Evolutionary conservation across 1,140 invertebrate genomes (phyloP).

Genomic region (Steinernema khuongi): DNA sequence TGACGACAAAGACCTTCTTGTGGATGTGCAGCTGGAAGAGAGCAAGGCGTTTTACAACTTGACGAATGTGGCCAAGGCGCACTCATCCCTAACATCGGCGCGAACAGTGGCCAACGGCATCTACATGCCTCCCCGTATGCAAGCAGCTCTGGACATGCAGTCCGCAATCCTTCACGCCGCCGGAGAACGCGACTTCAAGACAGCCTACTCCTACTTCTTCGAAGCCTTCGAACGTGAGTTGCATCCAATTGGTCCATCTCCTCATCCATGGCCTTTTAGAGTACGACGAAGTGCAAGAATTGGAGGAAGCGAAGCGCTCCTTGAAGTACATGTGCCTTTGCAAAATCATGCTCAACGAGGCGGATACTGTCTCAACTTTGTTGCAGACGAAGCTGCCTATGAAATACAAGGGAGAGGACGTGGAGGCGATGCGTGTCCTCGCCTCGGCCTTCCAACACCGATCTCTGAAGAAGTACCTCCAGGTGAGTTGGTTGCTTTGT

Average conservation of each 20-base stretch:
- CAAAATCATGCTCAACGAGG: conserved; percentile 67
- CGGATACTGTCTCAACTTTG: conserved; percentile 91
- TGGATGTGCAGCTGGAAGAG: conserved; percentile 88
- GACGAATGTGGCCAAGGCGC: conserved; percentile 85
- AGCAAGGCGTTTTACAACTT: conserved; percentile 97
- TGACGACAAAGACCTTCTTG: conserved; percentile 95
- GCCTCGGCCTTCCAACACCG: conserved; percentile 90
- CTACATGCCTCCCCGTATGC: conserved; percentile 75
- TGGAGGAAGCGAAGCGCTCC: too few species aligned
- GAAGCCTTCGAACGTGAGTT: too few species aligned
- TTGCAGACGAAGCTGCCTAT: conserved; percentile 91
- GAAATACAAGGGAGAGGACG: conserved; percentile 86
- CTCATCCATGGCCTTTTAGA: too few species aligned
- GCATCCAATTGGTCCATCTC: too few species aligned
- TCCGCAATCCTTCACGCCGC: too few species aligned
- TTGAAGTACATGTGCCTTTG: conserved; percentile 99
- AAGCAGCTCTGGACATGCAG: conserved; percentile 77
- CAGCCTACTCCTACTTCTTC: too few species aligned
- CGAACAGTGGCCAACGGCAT: conserved; percentile 98
- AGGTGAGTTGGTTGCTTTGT: conserved; percentile 54
- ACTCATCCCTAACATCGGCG: conserved; percentile 89
- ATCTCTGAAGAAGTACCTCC: conserved; percentile 88
- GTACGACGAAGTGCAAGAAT: too few species aligned
- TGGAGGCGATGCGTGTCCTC: conserved; percentile 95
- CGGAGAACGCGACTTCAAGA: too few species aligned